These are phyloP conservation scores for Mohoua ochrocephala DNA, from an alignment of 2,113 vertebrate genomes.

Conservation along the genomic window DNA sequence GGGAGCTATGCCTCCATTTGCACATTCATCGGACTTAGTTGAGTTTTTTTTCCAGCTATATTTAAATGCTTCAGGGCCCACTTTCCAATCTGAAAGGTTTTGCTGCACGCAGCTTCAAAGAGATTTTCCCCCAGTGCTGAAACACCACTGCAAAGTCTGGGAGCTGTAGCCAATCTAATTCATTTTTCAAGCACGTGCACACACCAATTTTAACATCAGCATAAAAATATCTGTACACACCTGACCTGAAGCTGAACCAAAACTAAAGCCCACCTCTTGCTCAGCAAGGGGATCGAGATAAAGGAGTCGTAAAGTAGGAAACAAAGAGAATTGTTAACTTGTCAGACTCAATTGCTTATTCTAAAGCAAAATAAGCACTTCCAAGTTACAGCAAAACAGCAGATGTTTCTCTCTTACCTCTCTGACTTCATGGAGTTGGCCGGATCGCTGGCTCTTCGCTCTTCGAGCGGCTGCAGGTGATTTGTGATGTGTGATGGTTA, in stretches of 20 bases:
- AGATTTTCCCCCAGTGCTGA: neutral
- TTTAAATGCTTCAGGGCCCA: neutral
- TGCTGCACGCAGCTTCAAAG: neutral
- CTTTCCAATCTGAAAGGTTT: neutral
- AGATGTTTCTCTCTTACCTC: slow-evolving; percentile 78
- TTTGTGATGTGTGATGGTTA: slow-evolving; percentile 95
- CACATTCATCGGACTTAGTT: neutral
- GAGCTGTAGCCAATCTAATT: neutral
- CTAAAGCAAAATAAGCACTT: neutral
- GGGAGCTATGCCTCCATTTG: neutral
- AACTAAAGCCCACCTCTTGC: neutral
- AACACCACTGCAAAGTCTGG: neutral
- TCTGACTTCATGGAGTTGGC: slow-evolving; percentile 88
- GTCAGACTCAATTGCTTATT: neutral
- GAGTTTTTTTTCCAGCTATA: neutral
- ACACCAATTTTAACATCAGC: neutral
- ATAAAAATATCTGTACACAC: neutral
- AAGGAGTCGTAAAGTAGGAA: neutral
- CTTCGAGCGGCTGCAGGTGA: slow-evolving; percentile 89
- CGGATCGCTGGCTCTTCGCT: slow-evolving; percentile 80
- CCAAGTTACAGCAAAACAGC: neutral
- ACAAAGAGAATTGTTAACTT: neutral
- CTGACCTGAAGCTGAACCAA: neutral
- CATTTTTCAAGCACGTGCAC: neutral
- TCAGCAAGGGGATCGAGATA: neutral